Percentiles rank a stretch among this genome's conserved stretches.
phyloP scores from a whole-genome alignment of 2,888 invertebrate genomes.

The Drepanosiphum platanoidis region DNA sequence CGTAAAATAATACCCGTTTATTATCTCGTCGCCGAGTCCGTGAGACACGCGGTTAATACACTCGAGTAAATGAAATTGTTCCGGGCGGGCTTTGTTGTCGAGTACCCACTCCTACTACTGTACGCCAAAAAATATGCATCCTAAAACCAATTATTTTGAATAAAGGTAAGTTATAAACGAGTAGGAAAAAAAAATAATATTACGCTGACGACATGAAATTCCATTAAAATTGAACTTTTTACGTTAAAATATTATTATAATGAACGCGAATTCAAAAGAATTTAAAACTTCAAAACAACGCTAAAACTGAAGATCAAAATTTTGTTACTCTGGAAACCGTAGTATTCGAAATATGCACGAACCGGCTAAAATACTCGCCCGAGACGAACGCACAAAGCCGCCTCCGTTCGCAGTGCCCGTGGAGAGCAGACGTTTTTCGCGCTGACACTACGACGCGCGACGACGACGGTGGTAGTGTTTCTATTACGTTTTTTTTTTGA shows the following conservation, averaged over 20 bases:
- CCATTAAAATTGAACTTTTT: neutral
- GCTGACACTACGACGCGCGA: too few species aligned
- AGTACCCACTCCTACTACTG: too few species aligned
- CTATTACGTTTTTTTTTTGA: neutral
- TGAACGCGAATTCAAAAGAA: neutral
- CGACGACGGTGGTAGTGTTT: neutral
- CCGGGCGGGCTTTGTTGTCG: neutral
- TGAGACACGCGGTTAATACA: too few species aligned
- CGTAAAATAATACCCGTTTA: too few species aligned
- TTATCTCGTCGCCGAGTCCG: too few species aligned
- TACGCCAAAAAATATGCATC: neutral
- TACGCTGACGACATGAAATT: neutral
- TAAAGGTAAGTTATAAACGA: too few species aligned
- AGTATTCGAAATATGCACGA: neutral
- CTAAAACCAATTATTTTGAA: slow-evolving; percentile 34
- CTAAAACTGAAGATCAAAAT: neutral
- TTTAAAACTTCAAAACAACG: neutral
- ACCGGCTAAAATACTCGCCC: neutral
- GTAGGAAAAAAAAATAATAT: neutral
- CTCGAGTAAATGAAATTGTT: neutral
- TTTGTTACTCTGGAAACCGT: neutral
- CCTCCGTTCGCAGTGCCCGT: neutral
- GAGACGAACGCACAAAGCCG: neutral
- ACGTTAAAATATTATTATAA: neutral
- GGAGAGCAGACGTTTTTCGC: neutral